A percentile compares a stretch with the other conserved stretches of the same genome.
Conservation (phyloP, 2,888 invertebrate genomes). For the Drosophila peninsularis region DNA sequence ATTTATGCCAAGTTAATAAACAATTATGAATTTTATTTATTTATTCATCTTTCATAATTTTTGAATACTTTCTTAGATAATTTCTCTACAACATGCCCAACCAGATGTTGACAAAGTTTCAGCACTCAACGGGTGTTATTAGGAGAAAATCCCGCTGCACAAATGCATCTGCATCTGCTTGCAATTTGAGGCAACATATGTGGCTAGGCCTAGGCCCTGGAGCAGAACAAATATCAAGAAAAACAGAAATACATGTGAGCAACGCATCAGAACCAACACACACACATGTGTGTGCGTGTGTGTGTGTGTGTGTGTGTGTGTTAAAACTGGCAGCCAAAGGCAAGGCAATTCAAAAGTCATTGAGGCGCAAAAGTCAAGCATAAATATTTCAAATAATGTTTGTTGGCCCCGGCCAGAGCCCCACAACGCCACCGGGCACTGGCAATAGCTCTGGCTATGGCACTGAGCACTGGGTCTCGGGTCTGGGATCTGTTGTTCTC, state of each 20-base stretch:
- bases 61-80: background rate
- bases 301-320: constrained; percentile 30
- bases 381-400: constrained; percentile 80
- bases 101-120: constrained; percentile 42
- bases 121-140: constrained; percentile 2
- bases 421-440: constrained; percentile 61
- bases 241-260: constrained; percentile 21
- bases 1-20: background rate
- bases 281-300: constrained; percentile 7
- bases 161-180: constrained; percentile 59
- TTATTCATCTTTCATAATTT: background rate
- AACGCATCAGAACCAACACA: constrained; percentile 50
- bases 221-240: constrained; percentile 43
- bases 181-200: constrained; percentile 71
- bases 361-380: constrained; percentile 81
- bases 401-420: constrained; percentile 68
- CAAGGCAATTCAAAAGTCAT: constrained; percentile 81
- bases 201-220: constrained; percentile 42
- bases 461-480: constrained; percentile 24
- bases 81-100: background rate
- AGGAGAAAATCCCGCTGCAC: constrained; percentile 31
- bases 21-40: background rate
- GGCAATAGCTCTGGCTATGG: constrained; percentile 32
- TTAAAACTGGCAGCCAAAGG: constrained; percentile 74
- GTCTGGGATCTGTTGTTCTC: constrained; percentile 44